Evolutionary conservation across 2,888 invertebrate genomes (phyloP), one percentile per base, ranked within the genome.

Genomic region (Theretra japonica): DNA sequence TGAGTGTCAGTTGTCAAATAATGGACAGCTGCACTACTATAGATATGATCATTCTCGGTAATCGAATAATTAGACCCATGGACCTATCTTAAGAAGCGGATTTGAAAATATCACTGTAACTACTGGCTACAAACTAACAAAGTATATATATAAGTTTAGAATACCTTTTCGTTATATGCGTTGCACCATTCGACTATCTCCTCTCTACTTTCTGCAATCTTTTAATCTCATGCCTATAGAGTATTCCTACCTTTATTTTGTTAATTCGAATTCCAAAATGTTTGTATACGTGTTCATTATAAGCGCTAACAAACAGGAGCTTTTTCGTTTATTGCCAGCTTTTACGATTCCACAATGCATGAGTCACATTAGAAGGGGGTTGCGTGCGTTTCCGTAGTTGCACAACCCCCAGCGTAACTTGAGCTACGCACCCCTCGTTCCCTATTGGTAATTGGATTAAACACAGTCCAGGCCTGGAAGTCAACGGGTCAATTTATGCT

Each of bases 331-430:
- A 82, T 79, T 79, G 77, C 75, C 77, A 73, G 73, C 73, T 73
- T 79, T 79, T 75, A 57, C 50, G 30, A 58, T 28, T 73, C 74
- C 65, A 74, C 72, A 73, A 74, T 72, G 69, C 60, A 79, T 89
- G 89, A 89, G 76, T 88, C 89, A 89, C 83, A 77, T 76, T 76
- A 70, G 75, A 80, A 82, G 79, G 79, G 76, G 79, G 79, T 89
- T 85, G 90, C 90, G 90, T 90, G 90, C 81, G 79, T 73, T 74
- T 82, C 79, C 87, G 86, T 85, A 86, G 28, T 79, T 85, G 79
- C 73, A 74, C 72, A 25, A 68, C 69, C 53, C 65, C 88, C 85
- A 82, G 50, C 74, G 73, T 82, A 82, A 82, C 80, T 77, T 85
- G 87, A 86, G 74, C 88, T 75, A 69, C 72, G 72, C 75, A 75